Base-by-base conservation (phyloP, 2,888 invertebrate genomes). In the Cheiracanthium punctorium region DNA sequence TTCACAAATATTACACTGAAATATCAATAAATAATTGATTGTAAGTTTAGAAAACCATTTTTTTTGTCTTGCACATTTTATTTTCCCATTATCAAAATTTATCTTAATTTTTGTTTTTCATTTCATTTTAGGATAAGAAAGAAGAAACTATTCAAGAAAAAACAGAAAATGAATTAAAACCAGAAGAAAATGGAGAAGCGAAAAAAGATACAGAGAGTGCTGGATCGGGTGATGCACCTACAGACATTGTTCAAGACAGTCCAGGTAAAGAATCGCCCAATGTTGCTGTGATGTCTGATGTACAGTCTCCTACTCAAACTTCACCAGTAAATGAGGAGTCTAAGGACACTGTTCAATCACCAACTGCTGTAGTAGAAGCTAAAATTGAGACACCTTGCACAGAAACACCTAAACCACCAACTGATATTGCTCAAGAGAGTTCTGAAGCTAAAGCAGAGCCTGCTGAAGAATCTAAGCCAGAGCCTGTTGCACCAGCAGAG, bases 141-240 rank as follows among this genome's bases (percentile, higher is more conserved):
- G 85, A 86, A 29, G 85, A 80, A 20, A 37, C 73, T 10, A 24
- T 32, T 10, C 32, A 10, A 8, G 43, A 70, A 29, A 69, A 58
- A 17, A 30, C 67, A 24, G 79, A 84, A 30, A 86, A 80, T 71
- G 85, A 74, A 37, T 52, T 32, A 8, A 75, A 80, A 52, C 24
- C 81, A 14, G 87, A 87, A 43, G 87, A 87, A 33, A 76, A 43
- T 20, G 67, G 67, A 10, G 87, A 80, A 72, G 70, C 69, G 1
- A 81, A 87, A 20, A 87, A 87, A 72, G 87, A 87, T 24, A 87
- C 81, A n/a, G 81, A 72, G 43, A 87, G 87, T 69, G 77, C 87
- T 24, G 69, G 52, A 58, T 87, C 87, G 7, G 33, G 52, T 29
- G 77, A 87, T 76, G 81, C 87, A n/a, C 81, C 87, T 37, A 87